phyloP scores from a whole-genome alignment of 2,797 vertebrate genomes.

The Craterocephalus amniculus region DNA sequence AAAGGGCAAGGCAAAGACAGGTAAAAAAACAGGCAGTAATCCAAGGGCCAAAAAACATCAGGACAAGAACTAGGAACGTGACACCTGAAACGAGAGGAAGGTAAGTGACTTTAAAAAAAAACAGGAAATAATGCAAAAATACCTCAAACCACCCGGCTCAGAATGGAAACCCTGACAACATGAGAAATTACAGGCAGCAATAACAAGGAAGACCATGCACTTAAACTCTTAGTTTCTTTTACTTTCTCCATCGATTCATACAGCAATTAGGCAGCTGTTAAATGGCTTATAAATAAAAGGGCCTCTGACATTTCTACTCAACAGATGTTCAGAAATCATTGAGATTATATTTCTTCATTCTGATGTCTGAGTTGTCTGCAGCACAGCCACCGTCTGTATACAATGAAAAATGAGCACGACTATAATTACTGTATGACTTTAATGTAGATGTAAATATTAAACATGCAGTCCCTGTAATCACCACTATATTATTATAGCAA shows the following conservation, averaged over 20 bases:
- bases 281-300: constrained; percentile 58
- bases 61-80: no score
- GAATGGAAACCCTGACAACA: no score
- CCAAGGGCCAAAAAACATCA: no score
- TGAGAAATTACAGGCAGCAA: constrained; percentile 10
- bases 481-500: constrained; percentile 4
- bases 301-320: constrained; percentile 50
- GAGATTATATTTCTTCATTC: constrained; percentile 60
- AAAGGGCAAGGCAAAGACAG: no score
- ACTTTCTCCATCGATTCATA: constrained; percentile 52
- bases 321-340: constrained; percentile 66
- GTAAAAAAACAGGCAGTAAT: no score
- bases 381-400: constrained; percentile 23
- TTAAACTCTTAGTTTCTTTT: constrained; percentile 36
- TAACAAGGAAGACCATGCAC: constrained; percentile 3
- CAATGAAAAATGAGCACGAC: no score
- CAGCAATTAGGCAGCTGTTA: constrained; percentile 65
- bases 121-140: no score
- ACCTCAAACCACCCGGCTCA: no score
- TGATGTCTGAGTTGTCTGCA: constrained; percentile 34
- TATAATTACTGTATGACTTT: no score
- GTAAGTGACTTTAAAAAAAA: no score
- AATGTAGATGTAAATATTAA: constrained; percentile 37
- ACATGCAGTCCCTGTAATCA: constrained; percentile 23
- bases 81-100: no score